Percentiles rank a stretch among this genome's conserved stretches.
Conservation (phyloP, 35 echinoderm and acorn worm genomes). For the Heliocidaris tuberculata region DNA sequence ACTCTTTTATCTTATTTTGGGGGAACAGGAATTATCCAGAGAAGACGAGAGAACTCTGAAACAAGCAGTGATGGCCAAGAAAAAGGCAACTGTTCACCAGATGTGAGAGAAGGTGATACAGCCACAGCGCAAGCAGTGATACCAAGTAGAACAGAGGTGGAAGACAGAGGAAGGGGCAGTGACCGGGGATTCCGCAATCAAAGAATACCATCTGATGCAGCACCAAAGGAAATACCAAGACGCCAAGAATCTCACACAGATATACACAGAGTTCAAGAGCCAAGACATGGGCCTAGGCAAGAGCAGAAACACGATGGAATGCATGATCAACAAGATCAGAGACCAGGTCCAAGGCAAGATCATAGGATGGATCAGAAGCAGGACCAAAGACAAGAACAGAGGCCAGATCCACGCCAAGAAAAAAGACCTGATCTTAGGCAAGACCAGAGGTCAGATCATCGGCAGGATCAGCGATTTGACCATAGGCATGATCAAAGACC, state of each 20-base stretch:
- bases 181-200: conserved; percentile 12
- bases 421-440: neutral
- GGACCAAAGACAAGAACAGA: conserved; percentile 22
- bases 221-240: conserved; percentile 16
- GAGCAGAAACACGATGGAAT: neutral
- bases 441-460: conserved; percentile 19
- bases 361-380: conserved; percentile 44
- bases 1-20: neutral
- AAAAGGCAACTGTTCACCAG: neutral
- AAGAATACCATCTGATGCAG: conserved; percentile 10
- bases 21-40: conserved; percentile 16
- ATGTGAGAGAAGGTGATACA: conserved; percentile 34
- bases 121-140: neutral
- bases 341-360: neutral
- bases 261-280: neutral
- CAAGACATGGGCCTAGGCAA: neutral
- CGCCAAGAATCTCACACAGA: conserved; percentile 23
- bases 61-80: conserved; percentile 34
- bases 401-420: neutral
- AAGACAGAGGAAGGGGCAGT: neutral
- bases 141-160: neutral
- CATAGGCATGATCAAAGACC: neutral
- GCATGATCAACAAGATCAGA: conserved; percentile 14
- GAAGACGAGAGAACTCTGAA: conserved; percentile 38
- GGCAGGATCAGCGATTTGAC: neutral